Evolutionary conservation across 2,113 vertebrate species (phyloP).

Genomic region (Epinephelus fuscoguttatus): DNA sequence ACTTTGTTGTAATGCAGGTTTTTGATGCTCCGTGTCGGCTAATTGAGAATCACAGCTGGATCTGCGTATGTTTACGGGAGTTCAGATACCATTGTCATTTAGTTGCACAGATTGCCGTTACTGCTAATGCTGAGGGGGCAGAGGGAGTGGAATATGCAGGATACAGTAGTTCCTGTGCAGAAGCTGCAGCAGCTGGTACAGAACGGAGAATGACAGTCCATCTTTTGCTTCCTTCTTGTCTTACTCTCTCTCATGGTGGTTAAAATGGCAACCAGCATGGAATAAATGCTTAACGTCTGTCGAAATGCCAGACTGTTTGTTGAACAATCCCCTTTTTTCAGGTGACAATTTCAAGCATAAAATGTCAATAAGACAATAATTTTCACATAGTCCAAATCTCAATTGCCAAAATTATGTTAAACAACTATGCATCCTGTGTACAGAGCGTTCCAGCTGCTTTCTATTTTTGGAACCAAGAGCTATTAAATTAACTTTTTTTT

Average conservation of each 20-base stretch:
- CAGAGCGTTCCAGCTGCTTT: not conserved
- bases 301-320: not conserved
- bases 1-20: conserved; percentile 16
- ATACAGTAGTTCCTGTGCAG: not conserved
- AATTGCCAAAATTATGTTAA: not conserved
- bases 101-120: conserved; percentile 9
- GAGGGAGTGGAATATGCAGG: not conserved
- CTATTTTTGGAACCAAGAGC: not conserved
- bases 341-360: not conserved
- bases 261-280: not conserved
- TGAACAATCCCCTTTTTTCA: not conserved
- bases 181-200: not conserved
- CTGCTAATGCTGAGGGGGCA: conserved; percentile 9
- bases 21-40: not conserved
- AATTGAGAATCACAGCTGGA: conserved; percentile 19
- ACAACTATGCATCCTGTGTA: not conserved
- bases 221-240: not conserved
- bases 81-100: not conserved
- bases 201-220: not conserved
- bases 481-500: not conserved
- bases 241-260: not conserved
- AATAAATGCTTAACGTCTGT: not conserved
- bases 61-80: not conserved
- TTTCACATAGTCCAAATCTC: not conserved
- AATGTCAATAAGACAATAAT: not conserved